phyloP scores from a whole-genome alignment of 2,888 invertebrate genomes.

The Oithona nana region DNA sequence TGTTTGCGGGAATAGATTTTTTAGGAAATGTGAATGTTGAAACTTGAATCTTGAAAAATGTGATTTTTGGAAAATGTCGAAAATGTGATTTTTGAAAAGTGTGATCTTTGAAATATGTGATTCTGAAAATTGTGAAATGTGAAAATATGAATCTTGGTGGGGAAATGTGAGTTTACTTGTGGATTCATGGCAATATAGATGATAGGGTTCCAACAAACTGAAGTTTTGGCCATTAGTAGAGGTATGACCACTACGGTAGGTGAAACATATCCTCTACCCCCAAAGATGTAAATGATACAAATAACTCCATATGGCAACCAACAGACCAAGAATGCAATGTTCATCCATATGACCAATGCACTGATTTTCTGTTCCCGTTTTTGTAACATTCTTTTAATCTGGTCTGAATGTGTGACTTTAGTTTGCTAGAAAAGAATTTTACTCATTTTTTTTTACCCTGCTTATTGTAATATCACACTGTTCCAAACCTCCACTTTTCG shows the following conservation, averaged over 20 bases:
- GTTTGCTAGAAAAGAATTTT: not conserved
- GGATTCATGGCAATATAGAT: conserved; percentile 3
- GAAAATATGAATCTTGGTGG: no score
- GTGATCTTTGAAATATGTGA: no score
- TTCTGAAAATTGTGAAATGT: no score
- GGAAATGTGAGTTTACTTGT: not conserved
- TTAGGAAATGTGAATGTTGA: no score
- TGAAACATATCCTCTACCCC: not conserved
- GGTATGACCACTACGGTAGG: not conserved
- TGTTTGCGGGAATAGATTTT: no score
- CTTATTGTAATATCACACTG: no score
- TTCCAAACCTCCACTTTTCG: no score
- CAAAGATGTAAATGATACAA: not conserved
- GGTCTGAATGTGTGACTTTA: not conserved
- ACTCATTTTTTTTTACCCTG: no score
- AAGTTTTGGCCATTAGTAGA: conserved; percentile 1
- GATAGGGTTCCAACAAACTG: not conserved
- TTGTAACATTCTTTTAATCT: not conserved
- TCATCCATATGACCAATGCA: not conserved
- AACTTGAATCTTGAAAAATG: no score
- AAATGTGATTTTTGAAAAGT: no score
- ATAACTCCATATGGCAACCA: conserved; percentile 3
- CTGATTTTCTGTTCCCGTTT: not conserved
- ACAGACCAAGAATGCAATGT: not conserved
- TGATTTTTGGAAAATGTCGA: no score